Conservation (phyloP, 2,113 vertebrate species). For the Hepsetus odoe region DNA sequence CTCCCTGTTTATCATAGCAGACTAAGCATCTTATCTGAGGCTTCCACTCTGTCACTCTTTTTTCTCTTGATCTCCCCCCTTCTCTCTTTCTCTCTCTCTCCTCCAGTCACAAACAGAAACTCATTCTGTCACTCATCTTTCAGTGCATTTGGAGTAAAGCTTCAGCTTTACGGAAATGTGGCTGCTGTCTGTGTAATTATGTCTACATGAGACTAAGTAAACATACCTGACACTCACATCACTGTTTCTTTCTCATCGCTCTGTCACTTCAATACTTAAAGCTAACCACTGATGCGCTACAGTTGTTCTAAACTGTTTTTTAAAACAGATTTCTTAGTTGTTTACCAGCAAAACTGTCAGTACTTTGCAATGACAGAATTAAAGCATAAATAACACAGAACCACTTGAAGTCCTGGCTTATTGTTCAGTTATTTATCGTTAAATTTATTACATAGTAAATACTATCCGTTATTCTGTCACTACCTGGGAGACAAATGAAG, state of each 20-base stretch:
- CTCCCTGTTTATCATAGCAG: conserved; percentile 33
- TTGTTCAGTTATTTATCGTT: background rate
- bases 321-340: background rate
- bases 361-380: background rate
- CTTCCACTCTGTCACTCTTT: background rate
- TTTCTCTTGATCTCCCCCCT: background rate
- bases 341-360: background rate
- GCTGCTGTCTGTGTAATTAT: background rate
- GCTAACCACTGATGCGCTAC: background rate
- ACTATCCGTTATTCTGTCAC: no score
- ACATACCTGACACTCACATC: background rate
- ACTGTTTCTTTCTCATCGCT: background rate
- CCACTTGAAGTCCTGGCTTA: background rate
- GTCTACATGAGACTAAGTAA: conserved; percentile 12
- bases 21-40: conserved; percentile 27
- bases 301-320: background rate
- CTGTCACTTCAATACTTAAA: background rate
- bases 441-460: background rate
- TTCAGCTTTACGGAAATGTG: background rate
- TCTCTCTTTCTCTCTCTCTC: background rate
- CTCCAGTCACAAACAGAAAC: background rate
- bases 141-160: background rate
- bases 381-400: background rate
- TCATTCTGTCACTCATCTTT: conserved; percentile 11
- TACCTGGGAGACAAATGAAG: no score